These are phyloP conservation scores for Silurus aristotelis DNA, from an alignment of 2,797 vertebrate genomes.

Conservation along the genomic window DNA sequence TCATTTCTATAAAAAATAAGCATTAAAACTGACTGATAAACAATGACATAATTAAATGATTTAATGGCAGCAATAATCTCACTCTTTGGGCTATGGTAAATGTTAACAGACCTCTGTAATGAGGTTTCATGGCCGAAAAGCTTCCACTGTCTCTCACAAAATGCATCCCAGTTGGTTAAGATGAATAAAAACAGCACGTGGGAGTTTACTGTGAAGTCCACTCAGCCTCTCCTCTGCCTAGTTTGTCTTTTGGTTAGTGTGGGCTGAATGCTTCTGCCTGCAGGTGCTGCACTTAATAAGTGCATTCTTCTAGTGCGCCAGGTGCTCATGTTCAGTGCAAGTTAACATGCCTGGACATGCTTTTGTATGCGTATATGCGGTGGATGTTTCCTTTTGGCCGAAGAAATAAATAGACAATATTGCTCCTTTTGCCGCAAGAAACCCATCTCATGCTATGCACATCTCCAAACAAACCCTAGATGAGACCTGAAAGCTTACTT, in stretches of 20 bases:
- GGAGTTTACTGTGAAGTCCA: slow-evolving; percentile 68
- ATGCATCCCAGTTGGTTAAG: slow-evolving; percentile 64
- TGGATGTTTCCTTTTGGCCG: slow-evolving; percentile 29
- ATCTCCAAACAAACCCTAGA: not conserved
- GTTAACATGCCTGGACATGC: slow-evolving; percentile 61
- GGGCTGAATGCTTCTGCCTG: slow-evolving; percentile 65
- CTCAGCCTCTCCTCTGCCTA: slow-evolving; percentile 62
- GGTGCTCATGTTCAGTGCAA: slow-evolving; percentile 55
- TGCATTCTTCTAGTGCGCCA: slow-evolving; percentile 65
- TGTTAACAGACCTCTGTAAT: slow-evolving; percentile 82
- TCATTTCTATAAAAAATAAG: not conserved
- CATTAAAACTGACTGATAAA: slow-evolving; percentile 52
- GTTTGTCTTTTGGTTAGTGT: slow-evolving; percentile 68
- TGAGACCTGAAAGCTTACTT: slow-evolving; percentile 1
- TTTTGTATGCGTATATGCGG: slow-evolving; percentile 39
- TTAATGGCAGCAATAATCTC: slow-evolving; percentile 78
- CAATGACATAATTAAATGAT: slow-evolving; percentile 67
- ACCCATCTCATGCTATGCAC: not conserved
- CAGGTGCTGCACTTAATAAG: slow-evolving; percentile 74
- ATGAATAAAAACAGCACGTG: slow-evolving; percentile 79
- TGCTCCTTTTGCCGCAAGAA: slow-evolving; percentile 8
- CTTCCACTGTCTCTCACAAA: slow-evolving; percentile 79
- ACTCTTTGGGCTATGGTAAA: slow-evolving; percentile 78
- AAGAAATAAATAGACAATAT: slow-evolving; percentile 40
- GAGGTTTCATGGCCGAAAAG: slow-evolving; percentile 80